phyloP scores from a whole-genome alignment of 2,888 invertebrate genomes.

The Cylloceria caligata region DNA sequence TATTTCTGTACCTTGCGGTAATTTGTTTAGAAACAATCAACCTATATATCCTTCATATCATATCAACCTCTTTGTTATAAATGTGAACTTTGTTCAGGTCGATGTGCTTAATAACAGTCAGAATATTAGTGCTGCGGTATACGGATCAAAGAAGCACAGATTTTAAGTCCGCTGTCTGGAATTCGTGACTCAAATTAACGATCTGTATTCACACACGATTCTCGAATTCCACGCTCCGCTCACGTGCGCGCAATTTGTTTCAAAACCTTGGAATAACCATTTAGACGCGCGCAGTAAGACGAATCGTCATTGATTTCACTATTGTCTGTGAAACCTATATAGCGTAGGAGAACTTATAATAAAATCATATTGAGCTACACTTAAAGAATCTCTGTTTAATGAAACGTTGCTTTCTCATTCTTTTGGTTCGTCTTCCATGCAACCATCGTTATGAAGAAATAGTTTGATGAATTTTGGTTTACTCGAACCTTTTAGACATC shows the following conservation, averaged over 20 bases:
- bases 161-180: neutral
- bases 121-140: neutral
- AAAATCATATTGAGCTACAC: neutral
- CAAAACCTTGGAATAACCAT: slow-evolving; percentile 67
- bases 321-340: neutral
- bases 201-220: slow-evolving; percentile 76
- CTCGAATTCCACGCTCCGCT: slow-evolving; percentile 56
- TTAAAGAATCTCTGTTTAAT: too few relatives aligned
- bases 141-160: neutral
- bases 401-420: too few relatives aligned
- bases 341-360: neutral
- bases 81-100: too few relatives aligned
- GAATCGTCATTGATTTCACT: neutral
- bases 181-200: slow-evolving; percentile 10
- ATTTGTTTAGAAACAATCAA: neutral
- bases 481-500: too few relatives aligned
- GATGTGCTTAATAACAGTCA: neutral
- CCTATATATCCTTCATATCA: too few relatives aligned
- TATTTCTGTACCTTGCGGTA: neutral
- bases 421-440: too few relatives aligned
- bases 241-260: slow-evolving; percentile 69
- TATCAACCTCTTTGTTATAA: too few relatives aligned
- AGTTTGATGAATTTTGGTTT: too few relatives aligned
- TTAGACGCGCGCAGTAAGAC: neutral
- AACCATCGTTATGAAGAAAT: too few relatives aligned